Evolutionary conservation across 2,113 vertebrate genomes (phyloP).

Genomic region (Sardina pilchardus): DNA sequence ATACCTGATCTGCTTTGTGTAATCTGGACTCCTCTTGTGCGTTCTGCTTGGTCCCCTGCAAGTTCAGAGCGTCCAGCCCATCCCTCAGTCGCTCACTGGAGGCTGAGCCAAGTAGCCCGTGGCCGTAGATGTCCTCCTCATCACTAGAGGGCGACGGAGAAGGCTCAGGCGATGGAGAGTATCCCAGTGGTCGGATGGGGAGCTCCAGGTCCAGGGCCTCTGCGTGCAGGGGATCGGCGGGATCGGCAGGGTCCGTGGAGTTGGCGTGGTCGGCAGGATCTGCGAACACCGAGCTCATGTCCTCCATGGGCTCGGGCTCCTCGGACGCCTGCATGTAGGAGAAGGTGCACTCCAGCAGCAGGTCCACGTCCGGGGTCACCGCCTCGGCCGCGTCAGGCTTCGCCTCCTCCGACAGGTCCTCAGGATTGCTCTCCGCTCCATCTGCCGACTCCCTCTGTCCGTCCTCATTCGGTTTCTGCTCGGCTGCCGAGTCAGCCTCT

Average conservation of each 20-base stretch:
- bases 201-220: constrained; percentile 35
- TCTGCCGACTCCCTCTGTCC: not conserved
- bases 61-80: constrained; percentile 42
- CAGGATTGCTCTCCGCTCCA: not conserved
- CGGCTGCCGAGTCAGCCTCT: not conserved
- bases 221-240: constrained; percentile 36
- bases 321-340: constrained; percentile 66
- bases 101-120: constrained; percentile 69
- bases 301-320: constrained; percentile 48
- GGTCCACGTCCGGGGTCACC: constrained; percentile 68
- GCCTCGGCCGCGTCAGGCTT: constrained; percentile 7
- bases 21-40: constrained; percentile 65
- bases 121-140: constrained; percentile 92
- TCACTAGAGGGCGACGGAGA: constrained; percentile 79
- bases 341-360: constrained; percentile 74
- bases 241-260: constrained; percentile 49
- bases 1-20: constrained; percentile 83
- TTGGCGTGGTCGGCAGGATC: constrained; percentile 42
- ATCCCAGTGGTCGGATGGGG: constrained; percentile 44
- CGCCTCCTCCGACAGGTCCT: not conserved
- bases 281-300: constrained; percentile 13
- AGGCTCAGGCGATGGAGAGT: constrained; percentile 52
- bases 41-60: constrained; percentile 48
- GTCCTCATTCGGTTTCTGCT: not conserved
- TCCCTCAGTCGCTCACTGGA: constrained; percentile 70